Conservation (phyloP, 2,797 vertebrate genomes). For the Eurystomus glaucurus region DNA sequence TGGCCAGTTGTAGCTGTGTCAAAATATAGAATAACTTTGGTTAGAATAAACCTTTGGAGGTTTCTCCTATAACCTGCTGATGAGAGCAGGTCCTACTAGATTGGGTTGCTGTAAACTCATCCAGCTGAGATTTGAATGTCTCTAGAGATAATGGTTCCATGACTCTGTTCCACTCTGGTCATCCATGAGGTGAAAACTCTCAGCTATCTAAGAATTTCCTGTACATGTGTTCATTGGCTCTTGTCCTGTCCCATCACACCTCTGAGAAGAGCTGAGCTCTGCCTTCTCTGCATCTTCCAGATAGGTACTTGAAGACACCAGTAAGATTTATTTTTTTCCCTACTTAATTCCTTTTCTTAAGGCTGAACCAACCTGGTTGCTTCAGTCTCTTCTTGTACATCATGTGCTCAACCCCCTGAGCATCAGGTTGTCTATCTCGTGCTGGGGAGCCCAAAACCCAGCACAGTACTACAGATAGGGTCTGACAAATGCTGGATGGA, state of each 20-base stretch:
- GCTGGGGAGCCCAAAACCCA: background rate
- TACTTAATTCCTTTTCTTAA: background rate
- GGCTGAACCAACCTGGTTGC: background rate
- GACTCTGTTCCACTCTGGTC: background rate
- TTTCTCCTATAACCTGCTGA: background rate
- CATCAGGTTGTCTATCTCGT: background rate
- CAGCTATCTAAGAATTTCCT: background rate
- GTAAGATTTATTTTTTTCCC: background rate
- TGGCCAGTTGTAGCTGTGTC: background rate
- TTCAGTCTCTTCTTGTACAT: background rate
- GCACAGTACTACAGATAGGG: accelerated
- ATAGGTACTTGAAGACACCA: background rate
- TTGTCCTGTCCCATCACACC: background rate
- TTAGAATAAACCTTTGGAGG: background rate
- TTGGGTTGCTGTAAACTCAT: background rate
- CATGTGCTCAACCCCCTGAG: accelerated
- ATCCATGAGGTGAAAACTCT: background rate
- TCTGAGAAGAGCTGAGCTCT: background rate
- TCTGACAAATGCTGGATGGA: background rate
- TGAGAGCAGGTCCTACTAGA: background rate
- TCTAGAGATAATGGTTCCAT: background rate
- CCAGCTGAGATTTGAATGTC: background rate
- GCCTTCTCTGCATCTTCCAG: background rate
- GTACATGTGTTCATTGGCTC: background rate
- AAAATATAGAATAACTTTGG: background rate